These are phyloP conservation scores for Anableps anableps DNA, from an alignment of 2,797 vertebrate genomes.

Conservation along the genomic window DNA sequence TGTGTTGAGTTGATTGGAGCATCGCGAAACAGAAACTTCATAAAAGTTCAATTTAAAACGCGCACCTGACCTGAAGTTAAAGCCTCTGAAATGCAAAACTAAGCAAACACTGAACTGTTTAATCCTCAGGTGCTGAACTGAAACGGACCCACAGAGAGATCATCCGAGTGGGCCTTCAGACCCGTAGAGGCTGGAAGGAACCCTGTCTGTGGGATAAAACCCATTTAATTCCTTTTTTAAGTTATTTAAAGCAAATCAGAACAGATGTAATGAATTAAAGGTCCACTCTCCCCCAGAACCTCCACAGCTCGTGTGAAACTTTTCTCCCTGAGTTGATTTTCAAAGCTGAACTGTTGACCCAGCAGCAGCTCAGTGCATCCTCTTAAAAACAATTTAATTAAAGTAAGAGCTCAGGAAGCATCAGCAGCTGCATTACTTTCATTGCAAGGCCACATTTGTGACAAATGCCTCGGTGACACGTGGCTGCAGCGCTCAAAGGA, in stretches of 20 bases:
- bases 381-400: constrained; percentile 80
- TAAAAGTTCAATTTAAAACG: not conserved
- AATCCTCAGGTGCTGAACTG: not conserved
- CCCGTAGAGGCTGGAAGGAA: too few relatives aligned
- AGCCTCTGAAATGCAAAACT: not conserved
- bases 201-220: too few relatives aligned
- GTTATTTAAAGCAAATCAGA: not conserved
- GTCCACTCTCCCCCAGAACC: not conserved
- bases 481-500: constrained; percentile 40
- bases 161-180: too few relatives aligned
- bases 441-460: constrained; percentile 71
- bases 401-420: constrained; percentile 84
- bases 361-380: not conserved
- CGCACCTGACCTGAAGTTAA: not conserved
- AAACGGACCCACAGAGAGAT: not conserved
- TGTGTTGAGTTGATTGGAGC: not conserved
- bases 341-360: constrained; percentile 41
- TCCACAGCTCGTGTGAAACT: not conserved
- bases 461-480: constrained; percentile 54
- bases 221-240: too few relatives aligned
- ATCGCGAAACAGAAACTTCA: not conserved
- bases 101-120: not conserved
- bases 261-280: not conserved
- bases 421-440: constrained; percentile 75
- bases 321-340: not conserved